Evolutionary conservation across 2,888 invertebrate genomes (phyloP).

Genomic region (Saturnia japonica): DNA sequence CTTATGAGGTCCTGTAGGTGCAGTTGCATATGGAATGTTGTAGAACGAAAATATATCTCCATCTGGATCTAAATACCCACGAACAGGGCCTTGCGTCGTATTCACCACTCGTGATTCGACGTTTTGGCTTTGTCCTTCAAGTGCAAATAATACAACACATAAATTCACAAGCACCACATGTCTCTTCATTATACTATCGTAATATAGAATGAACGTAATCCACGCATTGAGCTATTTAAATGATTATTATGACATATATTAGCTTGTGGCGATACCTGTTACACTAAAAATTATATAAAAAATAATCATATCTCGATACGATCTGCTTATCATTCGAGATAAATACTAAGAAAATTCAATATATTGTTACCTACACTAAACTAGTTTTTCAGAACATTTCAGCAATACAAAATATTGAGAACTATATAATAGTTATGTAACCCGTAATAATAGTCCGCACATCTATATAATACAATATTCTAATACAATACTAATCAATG

Average conservation of each 20-base stretch:
- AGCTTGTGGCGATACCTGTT: background rate
- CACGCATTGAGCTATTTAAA: background rate
- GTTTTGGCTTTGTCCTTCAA: background rate
- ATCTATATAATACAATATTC: no score
- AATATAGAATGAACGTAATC: background rate
- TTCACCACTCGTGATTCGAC: slow-evolving; percentile 36
- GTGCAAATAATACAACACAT: background rate
- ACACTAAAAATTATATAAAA: no score
- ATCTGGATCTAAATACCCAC: slow-evolving; percentile 40
- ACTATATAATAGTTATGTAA: background rate
- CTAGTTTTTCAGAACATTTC: background rate
- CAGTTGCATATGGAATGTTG: slow-evolving; percentile 54
- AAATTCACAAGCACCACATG: background rate
- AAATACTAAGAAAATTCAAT: background rate
- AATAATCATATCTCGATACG: no score
- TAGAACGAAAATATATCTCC: slow-evolving; percentile 42
- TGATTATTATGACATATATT: background rate
- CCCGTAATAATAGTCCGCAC: no score
- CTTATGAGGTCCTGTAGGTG: slow-evolving; percentile 42
- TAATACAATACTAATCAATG: no score
- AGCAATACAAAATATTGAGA: background rate
- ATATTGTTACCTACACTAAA: background rate
- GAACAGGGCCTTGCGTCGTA: slow-evolving; percentile 43
- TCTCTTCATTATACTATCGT: slow-evolving; percentile 1
- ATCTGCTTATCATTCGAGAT: background rate